Conservation (phyloP, 2,113 vertebrate genomes). For the Lichenostomus cassidix region DNA sequence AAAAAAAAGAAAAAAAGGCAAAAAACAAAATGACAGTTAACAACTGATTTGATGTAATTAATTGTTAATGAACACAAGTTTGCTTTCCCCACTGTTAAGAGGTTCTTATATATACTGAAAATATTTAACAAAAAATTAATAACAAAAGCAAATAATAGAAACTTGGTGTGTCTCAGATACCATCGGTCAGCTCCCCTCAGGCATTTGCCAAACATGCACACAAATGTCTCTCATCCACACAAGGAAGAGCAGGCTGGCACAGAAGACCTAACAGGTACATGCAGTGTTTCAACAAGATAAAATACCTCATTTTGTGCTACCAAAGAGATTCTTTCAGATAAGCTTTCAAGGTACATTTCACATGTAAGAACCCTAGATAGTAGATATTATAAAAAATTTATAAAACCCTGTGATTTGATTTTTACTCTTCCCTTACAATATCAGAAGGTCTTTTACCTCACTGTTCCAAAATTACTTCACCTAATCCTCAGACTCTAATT, state of each 20-base stretch:
- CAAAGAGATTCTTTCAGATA: background rate
- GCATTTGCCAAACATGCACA: background rate
- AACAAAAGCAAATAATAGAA: background rate
- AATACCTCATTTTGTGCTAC: background rate
- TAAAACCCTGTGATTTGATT: background rate
- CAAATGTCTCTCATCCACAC: background rate
- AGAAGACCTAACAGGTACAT: background rate
- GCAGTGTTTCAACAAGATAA: background rate
- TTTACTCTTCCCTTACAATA: background rate
- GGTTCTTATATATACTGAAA: background rate
- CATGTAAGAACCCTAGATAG: background rate
- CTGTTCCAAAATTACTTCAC: background rate
- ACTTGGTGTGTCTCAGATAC: background rate
- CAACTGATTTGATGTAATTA: background rate
- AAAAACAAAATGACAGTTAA: background rate
- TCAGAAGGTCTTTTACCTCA: background rate
- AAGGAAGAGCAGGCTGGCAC: background rate
- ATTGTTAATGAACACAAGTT: background rate
- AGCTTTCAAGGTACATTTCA: background rate
- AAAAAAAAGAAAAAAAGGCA: slow-evolving; percentile 1
- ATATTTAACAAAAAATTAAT: background rate
- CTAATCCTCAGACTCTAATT: background rate
- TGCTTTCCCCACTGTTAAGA: background rate
- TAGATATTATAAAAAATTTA: background rate
- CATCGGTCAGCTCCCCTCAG: background rate